Conservation (phyloP, 2,888 invertebrate species). For the Drosophila koepferae region DNA sequence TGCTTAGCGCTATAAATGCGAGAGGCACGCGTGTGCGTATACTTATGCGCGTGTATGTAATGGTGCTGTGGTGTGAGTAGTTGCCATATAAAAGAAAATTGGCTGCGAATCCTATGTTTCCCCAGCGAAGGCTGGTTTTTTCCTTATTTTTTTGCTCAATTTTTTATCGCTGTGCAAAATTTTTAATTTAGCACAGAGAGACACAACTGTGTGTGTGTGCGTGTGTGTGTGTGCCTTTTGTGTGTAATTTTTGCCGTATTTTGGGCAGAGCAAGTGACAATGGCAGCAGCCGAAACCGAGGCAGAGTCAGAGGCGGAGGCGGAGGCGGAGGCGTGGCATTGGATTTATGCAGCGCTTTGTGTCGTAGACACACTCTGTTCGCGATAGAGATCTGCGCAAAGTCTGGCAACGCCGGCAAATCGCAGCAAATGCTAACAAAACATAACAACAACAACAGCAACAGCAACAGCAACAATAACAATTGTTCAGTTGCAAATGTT, state of each 20-base stretch:
- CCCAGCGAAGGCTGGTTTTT: constrained; percentile 38
- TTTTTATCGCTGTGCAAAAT: constrained; percentile 55
- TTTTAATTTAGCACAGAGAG: constrained; percentile 55
- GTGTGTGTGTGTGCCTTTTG: constrained; percentile 16
- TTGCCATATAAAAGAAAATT: constrained; percentile 73
- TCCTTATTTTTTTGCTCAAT: background rate
- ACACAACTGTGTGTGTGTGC: constrained; percentile 18
- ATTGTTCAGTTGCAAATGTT: constrained; percentile 6
- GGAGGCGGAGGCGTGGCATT: constrained; percentile 22
- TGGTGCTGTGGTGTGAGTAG: constrained; percentile 17
- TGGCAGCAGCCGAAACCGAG: constrained; percentile 28
- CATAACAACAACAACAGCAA: constrained; percentile 10
- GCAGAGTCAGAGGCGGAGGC: constrained; percentile 4
- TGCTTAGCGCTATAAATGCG: constrained; percentile 60
- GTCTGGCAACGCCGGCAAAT: constrained; percentile 19
- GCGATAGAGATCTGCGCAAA: constrained; percentile 18
- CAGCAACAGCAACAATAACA: constrained; percentile 10
- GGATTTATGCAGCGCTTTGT: constrained; percentile 54
- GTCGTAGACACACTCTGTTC: constrained; percentile 43
- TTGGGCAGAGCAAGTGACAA: constrained; percentile 44
- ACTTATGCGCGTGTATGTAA: constrained; percentile 17
- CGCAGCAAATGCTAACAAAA: constrained; percentile 22
- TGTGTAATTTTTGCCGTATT: constrained; percentile 39
- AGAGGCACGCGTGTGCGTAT: constrained; percentile 23
- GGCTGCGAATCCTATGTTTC: constrained; percentile 74